These are phyloP conservation scores for Eumacrocentrus americanus DNA, from an alignment of 2,888 invertebrate species.

Conservation along the genomic window DNA sequence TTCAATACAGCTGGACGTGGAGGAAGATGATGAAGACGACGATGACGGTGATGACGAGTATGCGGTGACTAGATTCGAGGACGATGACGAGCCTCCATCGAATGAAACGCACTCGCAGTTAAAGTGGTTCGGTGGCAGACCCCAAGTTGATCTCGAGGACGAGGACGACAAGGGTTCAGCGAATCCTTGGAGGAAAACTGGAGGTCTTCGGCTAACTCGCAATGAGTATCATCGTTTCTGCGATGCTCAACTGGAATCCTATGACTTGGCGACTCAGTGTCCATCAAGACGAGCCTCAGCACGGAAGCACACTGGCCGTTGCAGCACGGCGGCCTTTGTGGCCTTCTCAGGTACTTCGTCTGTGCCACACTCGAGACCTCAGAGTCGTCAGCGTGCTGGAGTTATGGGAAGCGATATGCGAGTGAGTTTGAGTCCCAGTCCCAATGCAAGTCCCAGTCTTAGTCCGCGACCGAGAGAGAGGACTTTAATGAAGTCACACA, in stretches of 20 bases:
- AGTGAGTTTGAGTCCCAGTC: slow-evolving; percentile 49
- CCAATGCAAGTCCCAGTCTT: slow-evolving; percentile 49
- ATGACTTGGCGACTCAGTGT: slow-evolving; percentile 83
- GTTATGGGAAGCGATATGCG: slow-evolving; percentile 39
- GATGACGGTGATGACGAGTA: slow-evolving; percentile 59
- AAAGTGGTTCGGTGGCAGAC: slow-evolving; percentile 29
- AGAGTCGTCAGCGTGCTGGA: slow-evolving; percentile 52
- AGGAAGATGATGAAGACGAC: slow-evolving; percentile 64
- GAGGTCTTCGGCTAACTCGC: slow-evolving; percentile 65
- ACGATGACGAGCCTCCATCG: slow-evolving; percentile 42
- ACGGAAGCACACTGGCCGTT: slow-evolving; percentile 73
- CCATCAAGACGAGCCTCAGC: slow-evolving; percentile 73
- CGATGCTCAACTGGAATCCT: slow-evolving; percentile 81
- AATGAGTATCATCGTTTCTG: slow-evolving; percentile 82
- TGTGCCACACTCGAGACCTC: slow-evolving; percentile 74
- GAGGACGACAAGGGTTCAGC: slow-evolving; percentile 51
- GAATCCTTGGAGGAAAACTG: slow-evolving; percentile 60
- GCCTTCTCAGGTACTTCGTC: slow-evolving; percentile 68
- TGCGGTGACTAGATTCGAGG: slow-evolving; percentile 50
- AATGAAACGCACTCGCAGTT: slow-evolving; percentile 39
- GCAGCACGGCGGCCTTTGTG: slow-evolving; percentile 61
- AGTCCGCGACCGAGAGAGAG: slow-evolving; percentile 52
- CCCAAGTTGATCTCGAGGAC: slow-evolving; percentile 43
- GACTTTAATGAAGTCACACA: slow-evolving; percentile 46
- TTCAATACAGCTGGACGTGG: slow-evolving; percentile 59